Conservation (phyloP, 2,113 vertebrate species). For the Cryptomyrus ogoouensis region DNA sequence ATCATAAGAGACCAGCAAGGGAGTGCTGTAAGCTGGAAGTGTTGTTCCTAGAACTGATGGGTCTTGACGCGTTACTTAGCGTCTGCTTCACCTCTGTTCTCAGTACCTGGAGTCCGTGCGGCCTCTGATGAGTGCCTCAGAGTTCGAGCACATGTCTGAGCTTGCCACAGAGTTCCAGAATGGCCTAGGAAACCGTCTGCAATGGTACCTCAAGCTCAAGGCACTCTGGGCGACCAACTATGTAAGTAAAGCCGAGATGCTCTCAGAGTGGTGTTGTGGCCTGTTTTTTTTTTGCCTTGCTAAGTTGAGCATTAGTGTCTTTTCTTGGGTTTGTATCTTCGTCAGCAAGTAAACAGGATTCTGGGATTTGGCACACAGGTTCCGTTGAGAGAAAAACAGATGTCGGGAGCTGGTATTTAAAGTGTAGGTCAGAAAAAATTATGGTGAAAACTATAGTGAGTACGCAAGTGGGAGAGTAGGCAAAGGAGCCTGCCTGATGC, state of each 20-base stretch:
- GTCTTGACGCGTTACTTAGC: not conserved
- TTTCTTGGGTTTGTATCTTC: not conserved
- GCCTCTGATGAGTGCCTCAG: conserved; percentile 59
- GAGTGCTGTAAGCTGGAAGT: not conserved
- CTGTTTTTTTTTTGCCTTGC: not conserved
- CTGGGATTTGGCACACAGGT: not conserved
- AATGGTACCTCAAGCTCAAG: conserved; percentile 82
- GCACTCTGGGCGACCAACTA: conserved; percentile 82
- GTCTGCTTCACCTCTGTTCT: not conserved
- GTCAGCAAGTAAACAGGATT: not conserved
- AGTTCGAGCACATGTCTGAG: conserved; percentile 56
- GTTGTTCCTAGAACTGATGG: not conserved
- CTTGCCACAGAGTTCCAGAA: conserved; percentile 72
- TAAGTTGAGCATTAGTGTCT: not conserved
- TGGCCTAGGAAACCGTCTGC: conserved; percentile 66
- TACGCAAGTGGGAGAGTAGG: too few relatives aligned
- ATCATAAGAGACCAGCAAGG: not conserved
- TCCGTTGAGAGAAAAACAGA: not conserved
- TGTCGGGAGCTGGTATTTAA: not conserved
- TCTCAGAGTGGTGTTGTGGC: not conserved
- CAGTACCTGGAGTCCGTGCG: conserved; percentile 79
- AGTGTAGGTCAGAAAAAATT: not conserved
- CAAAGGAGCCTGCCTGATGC: not conserved
- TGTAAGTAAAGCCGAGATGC: conserved; percentile 58
- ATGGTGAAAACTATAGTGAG: not conserved